Evolutionary conservation across 1,140 invertebrate genomes (phyloP).

Genomic region (Eufriesea mexicana): DNA sequence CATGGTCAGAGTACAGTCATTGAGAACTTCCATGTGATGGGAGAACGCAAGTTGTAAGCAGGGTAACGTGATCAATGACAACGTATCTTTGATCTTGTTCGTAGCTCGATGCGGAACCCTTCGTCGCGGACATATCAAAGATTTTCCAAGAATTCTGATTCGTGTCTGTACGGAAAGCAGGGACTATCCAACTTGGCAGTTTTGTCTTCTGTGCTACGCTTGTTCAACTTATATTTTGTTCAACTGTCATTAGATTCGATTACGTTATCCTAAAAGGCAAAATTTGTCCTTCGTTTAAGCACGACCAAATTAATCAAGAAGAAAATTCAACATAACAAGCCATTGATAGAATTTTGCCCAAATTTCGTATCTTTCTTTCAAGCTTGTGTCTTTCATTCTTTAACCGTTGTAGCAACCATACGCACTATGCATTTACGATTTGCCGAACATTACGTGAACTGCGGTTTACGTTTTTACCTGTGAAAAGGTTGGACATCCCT

Average conservation of each 20-base stretch:
- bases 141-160: constrained; percentile 50
- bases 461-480: constrained; percentile 30
- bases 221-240: neutral
- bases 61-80: neutral
- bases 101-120: constrained; percentile 1
- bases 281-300: neutral
- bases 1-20: constrained; percentile 29
- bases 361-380: neutral
- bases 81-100: neutral
- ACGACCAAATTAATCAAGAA: neutral
- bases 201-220: constrained; percentile 44
- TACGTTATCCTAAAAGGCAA: neutral
- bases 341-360: neutral
- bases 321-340: neutral
- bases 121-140: constrained; percentile 38
- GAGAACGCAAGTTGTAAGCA: constrained; percentile 2
- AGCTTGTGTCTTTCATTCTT: neutral
- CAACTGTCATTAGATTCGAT: neutral
- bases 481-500: constrained; percentile 63
- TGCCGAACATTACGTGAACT: constrained; percentile 7
- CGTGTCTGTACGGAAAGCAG: constrained; percentile 64
- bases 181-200: constrained; percentile 66
- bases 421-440: constrained; percentile 19
- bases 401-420: neutral
- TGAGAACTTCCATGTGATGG: constrained; percentile 13